Conservation (phyloP, 2,888 invertebrate species). For the Minunthozetes semirufus region DNA sequence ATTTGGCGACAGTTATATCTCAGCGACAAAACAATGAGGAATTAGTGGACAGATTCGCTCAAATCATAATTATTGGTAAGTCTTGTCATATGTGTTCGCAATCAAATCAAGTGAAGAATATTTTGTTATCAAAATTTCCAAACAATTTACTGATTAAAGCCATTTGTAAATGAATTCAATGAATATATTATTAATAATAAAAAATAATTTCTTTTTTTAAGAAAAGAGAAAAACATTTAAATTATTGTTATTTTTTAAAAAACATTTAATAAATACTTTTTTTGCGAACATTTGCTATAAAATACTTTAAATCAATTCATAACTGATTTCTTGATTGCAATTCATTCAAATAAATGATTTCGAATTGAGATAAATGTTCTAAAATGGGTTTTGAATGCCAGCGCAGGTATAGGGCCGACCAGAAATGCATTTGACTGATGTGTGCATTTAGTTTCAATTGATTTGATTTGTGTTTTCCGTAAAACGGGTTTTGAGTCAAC, state of each 20-base stretch:
- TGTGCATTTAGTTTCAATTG: conserved; percentile 12
- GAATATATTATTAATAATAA: background rate
- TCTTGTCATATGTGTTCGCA: conserved; percentile 18
- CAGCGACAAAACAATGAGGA: conserved; percentile 9
- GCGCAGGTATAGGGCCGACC: conserved; percentile 36
- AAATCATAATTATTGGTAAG: conserved; percentile 18
- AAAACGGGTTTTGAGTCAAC: conserved; percentile 34
- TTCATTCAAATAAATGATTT: conserved; percentile 24
- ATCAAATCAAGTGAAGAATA: conserved; percentile 33
- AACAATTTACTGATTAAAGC: conserved; percentile 13
- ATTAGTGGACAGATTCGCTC: conserved; percentile 27
- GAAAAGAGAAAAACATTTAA: background rate
- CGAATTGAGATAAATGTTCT: background rate
- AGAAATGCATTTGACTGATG: conserved; percentile 31
- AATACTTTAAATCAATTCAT: background rate
- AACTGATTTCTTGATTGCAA: conserved; percentile 1
- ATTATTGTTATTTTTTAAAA: no score
- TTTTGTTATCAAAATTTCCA: conserved; percentile 21
- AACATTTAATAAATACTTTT: conserved; percentile 14
- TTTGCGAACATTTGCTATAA: background rate
- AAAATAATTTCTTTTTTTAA: background rate
- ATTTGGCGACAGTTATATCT: conserved; percentile 24
- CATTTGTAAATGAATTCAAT: conserved; percentile 4
- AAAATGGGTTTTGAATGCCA: conserved; percentile 27
- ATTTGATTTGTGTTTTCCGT: background rate